phyloP scores from a whole-genome alignment of 2,113 vertebrate species.

The human (Homo sapiens) region GRCh38 chr6:161872501-161873000 shows the following conservation, averaged over 20 bases:
- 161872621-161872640: rapidly evolving
- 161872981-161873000: not conserved
- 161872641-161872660: not conserved
- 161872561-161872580: no score
- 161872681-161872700: not conserved
- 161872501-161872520: rapidly evolving
- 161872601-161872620: not conserved
- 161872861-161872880: not conserved
- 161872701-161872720: rapidly evolving
- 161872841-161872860: not conserved
- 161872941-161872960: not conserved
- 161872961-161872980: conserved; percentile 13
- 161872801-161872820: not conserved
- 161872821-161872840: not conserved
- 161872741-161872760: rapidly evolving
- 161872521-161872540: not conserved
- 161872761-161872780: not conserved
- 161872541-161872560: no score
- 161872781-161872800: no score
- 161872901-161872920: not conserved
- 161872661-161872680: rapidly evolving
- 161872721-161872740: rapidly evolving
- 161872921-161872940: not conserved
- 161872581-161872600: rapidly evolving
- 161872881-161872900: not conserved